phyloP scores from a whole-genome alignment of 2,888 invertebrate genomes.

The Sesia apiformis region DNA sequence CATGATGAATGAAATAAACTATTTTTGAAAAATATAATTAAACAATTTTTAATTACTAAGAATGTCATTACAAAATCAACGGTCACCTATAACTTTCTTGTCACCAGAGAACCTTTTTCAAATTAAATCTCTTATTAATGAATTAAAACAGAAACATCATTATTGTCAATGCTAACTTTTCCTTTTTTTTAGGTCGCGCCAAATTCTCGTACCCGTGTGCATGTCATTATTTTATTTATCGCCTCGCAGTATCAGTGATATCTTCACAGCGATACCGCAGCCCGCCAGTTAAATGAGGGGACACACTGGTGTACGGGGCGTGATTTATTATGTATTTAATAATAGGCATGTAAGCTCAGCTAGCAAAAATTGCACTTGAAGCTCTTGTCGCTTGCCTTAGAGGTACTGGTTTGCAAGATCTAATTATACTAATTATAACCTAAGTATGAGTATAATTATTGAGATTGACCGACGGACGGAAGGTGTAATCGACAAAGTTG shows the following conservation, averaged over 20 bases:
- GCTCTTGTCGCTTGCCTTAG: neutral
- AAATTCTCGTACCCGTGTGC: conserved; percentile 21
- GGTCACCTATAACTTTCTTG: too few relatives aligned
- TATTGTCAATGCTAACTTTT: neutral
- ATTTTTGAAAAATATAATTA: neutral
- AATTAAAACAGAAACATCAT: neutral
- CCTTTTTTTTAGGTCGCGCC: neutral
- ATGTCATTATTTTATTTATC: conserved; percentile 55
- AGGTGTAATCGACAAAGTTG: too few relatives aligned
- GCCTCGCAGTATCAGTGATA: conserved; percentile 49
- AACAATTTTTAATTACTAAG: too few relatives aligned
- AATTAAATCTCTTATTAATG: neutral
- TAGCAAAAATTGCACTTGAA: neutral
- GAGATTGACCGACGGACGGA: too few relatives aligned
- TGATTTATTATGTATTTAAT: neutral
- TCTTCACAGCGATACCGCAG: conserved; percentile 38
- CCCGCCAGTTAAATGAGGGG: conserved; percentile 55
- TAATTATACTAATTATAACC: too few relatives aligned
- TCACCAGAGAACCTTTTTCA: too few relatives aligned
- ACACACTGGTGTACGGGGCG: neutral
- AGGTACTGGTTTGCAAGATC: too few relatives aligned
- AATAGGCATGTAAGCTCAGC: neutral
- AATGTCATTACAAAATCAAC: too few relatives aligned
- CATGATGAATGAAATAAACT: neutral
- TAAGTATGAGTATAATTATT: too few relatives aligned